These are phyloP conservation scores for Pseudorasbora parva DNA, from an alignment of 2,113 vertebrate genomes.

Conservation along the genomic window DNA sequence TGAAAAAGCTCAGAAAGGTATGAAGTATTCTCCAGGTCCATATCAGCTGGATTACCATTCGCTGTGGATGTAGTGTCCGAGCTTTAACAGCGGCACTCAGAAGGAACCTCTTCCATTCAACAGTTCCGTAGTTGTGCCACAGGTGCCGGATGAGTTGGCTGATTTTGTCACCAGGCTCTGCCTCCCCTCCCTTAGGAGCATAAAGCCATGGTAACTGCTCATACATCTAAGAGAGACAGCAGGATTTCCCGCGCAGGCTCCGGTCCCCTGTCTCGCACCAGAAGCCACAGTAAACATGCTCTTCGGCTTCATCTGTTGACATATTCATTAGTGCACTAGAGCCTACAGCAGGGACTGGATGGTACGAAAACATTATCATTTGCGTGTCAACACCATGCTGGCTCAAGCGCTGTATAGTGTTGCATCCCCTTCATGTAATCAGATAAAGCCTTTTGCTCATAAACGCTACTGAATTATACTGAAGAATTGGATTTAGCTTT, in stretches of 20 bases:
- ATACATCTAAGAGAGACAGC: constrained; percentile 59
- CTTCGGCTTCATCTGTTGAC: constrained; percentile 41
- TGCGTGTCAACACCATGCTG: not conserved
- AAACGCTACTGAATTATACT: not conserved
- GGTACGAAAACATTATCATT: not conserved
- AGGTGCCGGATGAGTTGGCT: constrained; percentile 61
- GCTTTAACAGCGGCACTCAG: not conserved
- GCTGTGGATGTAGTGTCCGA: too few species aligned
- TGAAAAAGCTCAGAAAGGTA: not conserved
- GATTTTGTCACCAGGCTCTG: constrained; percentile 58
- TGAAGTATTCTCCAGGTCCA: not conserved
- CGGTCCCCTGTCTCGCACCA: constrained; percentile 50
- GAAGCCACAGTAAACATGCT: constrained; percentile 51
- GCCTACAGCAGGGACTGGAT: constrained; percentile 19
- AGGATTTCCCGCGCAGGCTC: constrained; percentile 58
- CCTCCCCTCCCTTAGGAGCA: constrained; percentile 52
- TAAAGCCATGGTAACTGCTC: constrained; percentile 64
- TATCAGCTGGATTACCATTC: not conserved
- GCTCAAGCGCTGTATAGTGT: constrained; percentile 6
- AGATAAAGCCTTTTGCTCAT: not conserved
- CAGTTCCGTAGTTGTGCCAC: constrained; percentile 58
- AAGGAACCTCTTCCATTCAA: constrained; percentile 28
- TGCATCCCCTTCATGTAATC: not conserved
- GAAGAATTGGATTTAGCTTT: not conserved
- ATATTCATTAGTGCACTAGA: constrained; percentile 48